Evolutionary conservation across 1,140 invertebrate species (phyloP), one percentile per base, ranked within the genome.

Genomic region (Tetranychus cinnabarinus): DNA sequence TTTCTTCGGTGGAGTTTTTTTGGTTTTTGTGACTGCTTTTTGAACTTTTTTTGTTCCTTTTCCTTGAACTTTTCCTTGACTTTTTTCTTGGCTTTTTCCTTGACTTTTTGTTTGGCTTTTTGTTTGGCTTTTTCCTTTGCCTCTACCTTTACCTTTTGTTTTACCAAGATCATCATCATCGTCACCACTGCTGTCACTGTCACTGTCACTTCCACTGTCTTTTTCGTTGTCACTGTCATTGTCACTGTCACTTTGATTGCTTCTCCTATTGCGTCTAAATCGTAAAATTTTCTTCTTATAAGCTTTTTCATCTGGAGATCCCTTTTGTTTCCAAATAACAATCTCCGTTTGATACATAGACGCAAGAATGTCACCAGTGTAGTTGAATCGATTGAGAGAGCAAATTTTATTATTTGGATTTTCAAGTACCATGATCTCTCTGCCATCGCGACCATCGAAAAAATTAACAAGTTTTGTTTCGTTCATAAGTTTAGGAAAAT

Each of bases 401-500:
- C 39, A 1, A 23, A 57, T 57, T 57, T 45, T 45, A 33, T 39
- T 8, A 23, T 35, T 45, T 15, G 31, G 15, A 34, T 6, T 10
- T n/a, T 33, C 56, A 2, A 57, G 4, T 3, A 6, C 8, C 7
- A 34, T 23, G 1, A 57, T 10, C 7, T 8, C 10, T 3, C 10
- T 10, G 33, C 56, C 56, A 35, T 15, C n/a, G 2, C 39, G 35
- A 35, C n/a, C 31, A 57, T 57, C 56, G 39, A 57, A 57, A 34
- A 57, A 57, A 23, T 57, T 34, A 8, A 57, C 35, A 8, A 34
- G 13, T 39, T 35, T 57, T 39, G 2, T 4, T 15, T 57, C 13
- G 13, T 36, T 23, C 8, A 34, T 57, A 23, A n/a, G 13, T 23
- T 35, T 57, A 13, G 72, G 73, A 62, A 72, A 73, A 15, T 72